A percentile compares a stretch with the other conserved stretches of the same genome.
Conservation (phyloP, 2,888 invertebrate species). For the Leucoptera coffeella region DNA sequence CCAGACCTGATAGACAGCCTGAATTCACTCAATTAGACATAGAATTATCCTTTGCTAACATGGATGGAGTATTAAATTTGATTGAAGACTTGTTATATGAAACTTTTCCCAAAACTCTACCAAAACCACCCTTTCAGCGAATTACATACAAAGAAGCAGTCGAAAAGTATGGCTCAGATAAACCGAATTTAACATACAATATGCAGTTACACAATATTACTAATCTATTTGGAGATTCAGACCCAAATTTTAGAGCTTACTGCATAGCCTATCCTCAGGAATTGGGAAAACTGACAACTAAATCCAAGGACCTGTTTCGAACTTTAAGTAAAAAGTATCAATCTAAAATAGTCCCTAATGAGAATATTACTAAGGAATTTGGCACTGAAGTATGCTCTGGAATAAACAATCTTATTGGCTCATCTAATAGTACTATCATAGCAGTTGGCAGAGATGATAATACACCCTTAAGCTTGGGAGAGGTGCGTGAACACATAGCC, state of each 20-base stretch:
- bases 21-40: conserved; percentile 98
- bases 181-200: conserved; percentile 82
- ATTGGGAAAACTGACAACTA: conserved; percentile 47
- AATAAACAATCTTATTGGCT: conserved; percentile 12
- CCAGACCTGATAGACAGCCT: conserved; percentile 87
- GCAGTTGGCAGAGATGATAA: conserved; percentile 29
- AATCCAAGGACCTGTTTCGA: conserved; percentile 49
- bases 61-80: conserved; percentile 67
- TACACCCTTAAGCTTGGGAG: conserved; percentile 53
- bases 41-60: conserved; percentile 86
- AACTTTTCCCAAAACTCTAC: conserved; percentile 63
- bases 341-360: conserved; percentile 20
- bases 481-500: conserved; percentile 56
- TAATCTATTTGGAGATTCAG: conserved; percentile 28
- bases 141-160: conserved; percentile 78
- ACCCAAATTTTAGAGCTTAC: too few relatives aligned
- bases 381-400: conserved; percentile 19
- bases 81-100: conserved; percentile 72
- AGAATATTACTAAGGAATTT: conserved; percentile 36
- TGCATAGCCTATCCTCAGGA: conserved; percentile 51
- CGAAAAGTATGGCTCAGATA: conserved; percentile 83
- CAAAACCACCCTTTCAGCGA: conserved; percentile 58
- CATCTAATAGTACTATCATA: conserved; percentile 19
- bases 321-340: conserved; percentile 41
- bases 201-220: conserved; percentile 52